Evolutionary conservation across 2,888 invertebrate genomes (phyloP), one percentile per base, ranked within the genome.

Genomic region (Argyra leucocephala): DNA sequence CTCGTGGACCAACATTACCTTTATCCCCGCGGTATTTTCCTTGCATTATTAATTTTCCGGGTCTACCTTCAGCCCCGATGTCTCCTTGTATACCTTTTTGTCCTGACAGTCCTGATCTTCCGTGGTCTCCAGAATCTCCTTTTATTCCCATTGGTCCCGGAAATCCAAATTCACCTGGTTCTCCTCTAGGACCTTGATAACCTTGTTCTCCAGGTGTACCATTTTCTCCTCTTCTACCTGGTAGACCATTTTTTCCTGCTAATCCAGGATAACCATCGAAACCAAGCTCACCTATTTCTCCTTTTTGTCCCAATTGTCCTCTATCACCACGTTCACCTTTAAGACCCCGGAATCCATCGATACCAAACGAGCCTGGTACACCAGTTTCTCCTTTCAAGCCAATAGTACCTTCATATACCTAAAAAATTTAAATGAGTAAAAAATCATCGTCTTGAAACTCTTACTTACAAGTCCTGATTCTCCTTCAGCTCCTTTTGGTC

Each of bases 361-460:
- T 76, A 61, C 83, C 86, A 65, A 76, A 75, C 67, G 69, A 74
- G 66, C 90, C 90, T 3, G 79, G 74, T 21, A 83, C 80, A 69
- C 91, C 91, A 64, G 81, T 81, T 64, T 81, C 78, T 66, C 91
- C 91, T 72, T 84, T 85, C 23, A 73, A 66, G 1, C 87, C 88
- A 18, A 72, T 68, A 7, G 72, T 67, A 21, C 84, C 83, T 70
- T 86, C 82, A 26, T 71, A 66, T 22, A 78, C 76, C 21, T 26
- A 48, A 24, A 48, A 48, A 48, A 60, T 59, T 18, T 18, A 48
- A 18, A 48, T 48, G 31, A 31, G 57, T 18, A 18, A 15, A 18
- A 48, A 1, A 15, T 48, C 18, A 18, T 2, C 18, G 1, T 48
- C 5, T 18, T 48, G 18, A 48, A 18, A 83, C 81, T 58, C 71